These are phyloP conservation scores for Drosophila demipolita DNA, from an alignment of 2,888 invertebrate genomes.

Conservation along the genomic window DNA sequence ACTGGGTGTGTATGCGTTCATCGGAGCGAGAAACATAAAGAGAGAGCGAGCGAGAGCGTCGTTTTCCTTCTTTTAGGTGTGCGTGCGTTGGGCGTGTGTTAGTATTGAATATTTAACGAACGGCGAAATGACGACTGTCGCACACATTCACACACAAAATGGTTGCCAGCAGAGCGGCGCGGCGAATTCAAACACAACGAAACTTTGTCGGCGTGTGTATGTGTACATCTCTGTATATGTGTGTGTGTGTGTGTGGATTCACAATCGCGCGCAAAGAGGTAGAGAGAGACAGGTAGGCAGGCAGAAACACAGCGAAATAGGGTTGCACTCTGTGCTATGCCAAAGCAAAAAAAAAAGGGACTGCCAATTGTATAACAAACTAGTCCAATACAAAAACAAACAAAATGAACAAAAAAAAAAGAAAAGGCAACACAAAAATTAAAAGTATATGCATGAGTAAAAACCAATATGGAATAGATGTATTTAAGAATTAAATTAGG, in stretches of 20 bases:
- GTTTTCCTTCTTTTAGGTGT: constrained; percentile 36
- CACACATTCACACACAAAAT: constrained; percentile 64
- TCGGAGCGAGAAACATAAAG: constrained; percentile 18
- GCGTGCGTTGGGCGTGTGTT: constrained; percentile 54
- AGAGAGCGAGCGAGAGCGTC: constrained; percentile 9
- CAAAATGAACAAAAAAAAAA: constrained; percentile 51
- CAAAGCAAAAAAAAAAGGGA: constrained; percentile 41
- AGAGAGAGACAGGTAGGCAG: constrained; percentile 32
- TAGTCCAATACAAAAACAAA: constrained; percentile 49
- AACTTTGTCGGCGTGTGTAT: constrained; percentile 31
- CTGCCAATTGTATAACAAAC: constrained; percentile 66
- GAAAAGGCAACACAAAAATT: constrained; percentile 51
- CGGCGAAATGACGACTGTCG: constrained; percentile 65
- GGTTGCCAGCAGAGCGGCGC: constrained; percentile 46
- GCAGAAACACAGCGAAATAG: constrained; percentile 61
- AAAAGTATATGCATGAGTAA: constrained; percentile 17
- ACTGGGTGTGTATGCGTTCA: constrained; percentile 65
- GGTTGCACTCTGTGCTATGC: constrained; percentile 61
- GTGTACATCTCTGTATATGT: constrained; percentile 21
- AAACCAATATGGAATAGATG: constrained; percentile 54
- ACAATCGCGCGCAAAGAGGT: constrained; percentile 52
- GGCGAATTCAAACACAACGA: constrained; percentile 68
- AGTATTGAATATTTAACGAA: constrained; percentile 60
- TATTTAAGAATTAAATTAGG: constrained; percentile 41
- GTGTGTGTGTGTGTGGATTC: constrained; percentile 40